A percentile compares a stretch with the other conserved stretches of the same genome.
Evolutionary conservation across 23 tunicate species (phyloP).

Genomic region (Clavelina lepadiformis): DNA sequence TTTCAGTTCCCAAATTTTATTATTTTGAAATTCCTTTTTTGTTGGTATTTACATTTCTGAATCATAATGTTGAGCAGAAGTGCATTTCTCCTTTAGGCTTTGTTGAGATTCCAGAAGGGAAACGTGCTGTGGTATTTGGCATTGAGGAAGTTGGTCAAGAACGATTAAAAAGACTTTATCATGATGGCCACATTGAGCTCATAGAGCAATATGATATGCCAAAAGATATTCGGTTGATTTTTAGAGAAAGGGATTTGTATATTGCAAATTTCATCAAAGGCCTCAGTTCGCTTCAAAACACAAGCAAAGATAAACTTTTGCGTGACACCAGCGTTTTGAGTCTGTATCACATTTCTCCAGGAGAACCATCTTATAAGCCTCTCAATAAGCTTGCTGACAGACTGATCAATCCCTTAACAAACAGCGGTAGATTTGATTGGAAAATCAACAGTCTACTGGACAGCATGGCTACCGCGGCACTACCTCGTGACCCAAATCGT

Average conservation of each 20-base stretch:
- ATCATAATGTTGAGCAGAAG: too few species aligned
- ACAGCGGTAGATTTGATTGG: constrained; percentile 25
- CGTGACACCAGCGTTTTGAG: constrained; percentile 10
- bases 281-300: background rate
- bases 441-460: constrained; percentile 8
- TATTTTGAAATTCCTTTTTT: background rate
- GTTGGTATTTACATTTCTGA: too few species aligned
- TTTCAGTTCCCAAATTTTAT: too few species aligned
- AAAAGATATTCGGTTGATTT: constrained; percentile 6
- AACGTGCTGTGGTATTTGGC: constrained; percentile 50
- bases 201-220: constrained; percentile 32
- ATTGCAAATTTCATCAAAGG: constrained; percentile 31
- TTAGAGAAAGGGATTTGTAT: constrained; percentile 18
- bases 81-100: too few species aligned
- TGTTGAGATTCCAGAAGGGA: constrained; percentile 9
- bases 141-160: constrained; percentile 27
- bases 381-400: background rate
- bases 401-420: background rate
- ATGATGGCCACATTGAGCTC: constrained; percentile 6
- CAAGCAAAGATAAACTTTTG: background rate
- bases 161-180: constrained; percentile 17
- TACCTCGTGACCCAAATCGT: constrained; percentile 32
- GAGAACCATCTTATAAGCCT: constrained; percentile 1
- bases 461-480: constrained; percentile 65
- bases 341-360: constrained; percentile 2